Evolutionary conservation across 2,888 invertebrate genomes (phyloP).

Genomic region (Acanthosepion pharaonis): DNA sequence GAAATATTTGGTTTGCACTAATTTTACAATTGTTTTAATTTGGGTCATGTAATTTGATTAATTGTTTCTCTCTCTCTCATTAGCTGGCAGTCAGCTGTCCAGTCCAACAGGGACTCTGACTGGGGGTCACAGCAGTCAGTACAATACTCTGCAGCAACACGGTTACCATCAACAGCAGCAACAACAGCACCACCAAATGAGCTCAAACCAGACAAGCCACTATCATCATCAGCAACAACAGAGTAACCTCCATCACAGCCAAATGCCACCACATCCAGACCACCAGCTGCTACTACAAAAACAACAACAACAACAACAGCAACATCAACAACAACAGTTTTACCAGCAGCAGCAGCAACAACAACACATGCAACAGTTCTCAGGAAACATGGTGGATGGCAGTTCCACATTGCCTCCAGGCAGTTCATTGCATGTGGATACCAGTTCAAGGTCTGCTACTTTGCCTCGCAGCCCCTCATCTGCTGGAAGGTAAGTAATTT

Average conservation of each 20-base stretch:
- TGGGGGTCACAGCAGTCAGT: conserved; percentile 48
- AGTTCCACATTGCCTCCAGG: conserved; percentile 50
- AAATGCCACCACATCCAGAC: conserved; percentile 49
- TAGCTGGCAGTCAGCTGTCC: conserved; percentile 51
- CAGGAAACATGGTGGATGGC: conserved; percentile 47
- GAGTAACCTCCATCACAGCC: conserved; percentile 53
- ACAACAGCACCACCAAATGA: conserved; percentile 53
- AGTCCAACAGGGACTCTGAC: conserved; percentile 53
- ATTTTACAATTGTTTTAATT: background rate
- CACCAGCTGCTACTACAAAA: conserved; percentile 56
- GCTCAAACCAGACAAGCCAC: conserved; percentile 52
- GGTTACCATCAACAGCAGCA: conserved; percentile 53
- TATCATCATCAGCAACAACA: conserved; percentile 55
- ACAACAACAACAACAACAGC: conserved; percentile 51
- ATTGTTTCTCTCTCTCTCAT: background rate
- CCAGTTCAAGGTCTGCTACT: conserved; percentile 57
- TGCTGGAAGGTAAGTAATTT: conserved; percentile 62
- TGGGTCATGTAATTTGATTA: background rate
- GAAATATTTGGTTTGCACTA: background rate
- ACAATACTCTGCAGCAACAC: conserved; percentile 54
- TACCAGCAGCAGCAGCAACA: conserved; percentile 52
- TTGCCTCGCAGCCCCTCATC: conserved; percentile 63
- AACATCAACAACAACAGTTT: conserved; percentile 49
- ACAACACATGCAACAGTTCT: conserved; percentile 55
- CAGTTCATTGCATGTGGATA: conserved; percentile 66